These are phyloP conservation scores for Phyllostomus hastatus DNA, from an alignment of 2,113 vertebrate genomes.

Conservation along the genomic window DNA sequence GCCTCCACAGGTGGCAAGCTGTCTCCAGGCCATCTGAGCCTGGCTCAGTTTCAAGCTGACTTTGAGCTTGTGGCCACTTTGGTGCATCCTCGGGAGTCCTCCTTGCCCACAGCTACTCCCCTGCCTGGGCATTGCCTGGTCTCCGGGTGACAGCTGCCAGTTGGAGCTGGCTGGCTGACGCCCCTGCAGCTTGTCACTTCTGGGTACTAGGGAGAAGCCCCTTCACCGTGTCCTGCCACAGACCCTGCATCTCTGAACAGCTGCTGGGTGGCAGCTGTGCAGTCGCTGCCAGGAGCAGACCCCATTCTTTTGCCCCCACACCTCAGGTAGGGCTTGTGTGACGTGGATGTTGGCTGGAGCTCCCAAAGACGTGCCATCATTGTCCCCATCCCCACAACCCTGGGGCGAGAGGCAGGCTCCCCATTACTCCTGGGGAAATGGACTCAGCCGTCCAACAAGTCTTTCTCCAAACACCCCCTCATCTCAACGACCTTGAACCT, in stretches of 20 bases:
- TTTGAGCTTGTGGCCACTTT: neutral
- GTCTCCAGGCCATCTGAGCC: neutral
- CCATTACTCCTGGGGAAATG: neutral
- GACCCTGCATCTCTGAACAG: neutral
- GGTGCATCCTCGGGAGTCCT: neutral
- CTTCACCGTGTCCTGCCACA: neutral
- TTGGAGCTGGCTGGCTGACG: neutral
- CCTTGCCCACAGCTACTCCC: accelerated
- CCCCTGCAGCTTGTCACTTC: neutral
- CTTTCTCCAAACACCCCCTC: too few species aligned
- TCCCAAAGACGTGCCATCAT: accelerated
- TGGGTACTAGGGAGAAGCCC: neutral
- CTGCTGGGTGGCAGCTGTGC: neutral
- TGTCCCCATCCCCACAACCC: neutral
- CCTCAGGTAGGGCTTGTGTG: accelerated
- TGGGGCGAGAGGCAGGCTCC: neutral
- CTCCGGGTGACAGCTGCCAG: neutral
- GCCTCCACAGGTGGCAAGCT: neutral
- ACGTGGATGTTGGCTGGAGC: neutral
- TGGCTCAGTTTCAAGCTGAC: neutral
- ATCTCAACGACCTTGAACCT: neutral
- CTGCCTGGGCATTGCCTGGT: neutral
- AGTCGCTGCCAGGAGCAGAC: neutral
- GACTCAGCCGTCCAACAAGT: neutral
- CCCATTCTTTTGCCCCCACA: accelerated